Percentiles rank a stretch among this genome's conserved stretches.
Conservation (phyloP, 2,113 vertebrate genomes). For the Hydrolagus affinis region DNA sequence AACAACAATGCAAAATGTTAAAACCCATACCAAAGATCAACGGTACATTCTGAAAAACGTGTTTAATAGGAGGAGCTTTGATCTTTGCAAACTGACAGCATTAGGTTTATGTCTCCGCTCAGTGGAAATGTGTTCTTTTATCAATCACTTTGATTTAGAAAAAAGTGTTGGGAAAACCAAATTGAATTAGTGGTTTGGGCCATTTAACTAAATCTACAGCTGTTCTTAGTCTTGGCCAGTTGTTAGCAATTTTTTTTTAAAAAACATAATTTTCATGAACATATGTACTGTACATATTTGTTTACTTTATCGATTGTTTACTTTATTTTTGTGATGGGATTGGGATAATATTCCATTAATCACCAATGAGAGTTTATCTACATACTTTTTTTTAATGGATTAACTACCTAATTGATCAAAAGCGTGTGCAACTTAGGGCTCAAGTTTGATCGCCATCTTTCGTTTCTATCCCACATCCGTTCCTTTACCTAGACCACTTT, state of each 20-base stretch:
- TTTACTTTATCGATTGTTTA: too few species aligned
- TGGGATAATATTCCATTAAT: too few species aligned
- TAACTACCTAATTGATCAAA: too few species aligned
- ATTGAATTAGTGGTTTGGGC: slow-evolving; percentile 15
- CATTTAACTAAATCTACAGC: slow-evolving; percentile 13
- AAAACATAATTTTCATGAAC: background rate
- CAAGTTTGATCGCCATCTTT: too few species aligned
- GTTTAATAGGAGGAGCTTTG: background rate
- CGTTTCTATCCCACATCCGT: too few species aligned
- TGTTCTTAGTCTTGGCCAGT: background rate
- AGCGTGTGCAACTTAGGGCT: too few species aligned
- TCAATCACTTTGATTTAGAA: slow-evolving; percentile 23
- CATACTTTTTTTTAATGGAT: too few species aligned
- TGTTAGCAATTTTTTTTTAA: background rate
- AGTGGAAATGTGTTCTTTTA: background rate
- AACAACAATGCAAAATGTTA: background rate
- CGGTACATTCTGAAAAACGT: background rate
- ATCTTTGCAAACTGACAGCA: background rate
- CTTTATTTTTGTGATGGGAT: too few species aligned
- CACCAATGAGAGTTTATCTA: too few species aligned
- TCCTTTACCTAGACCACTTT: too few species aligned
- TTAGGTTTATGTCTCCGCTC: background rate
- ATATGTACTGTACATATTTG: slow-evolving; percentile 18
- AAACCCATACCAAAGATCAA: background rate
- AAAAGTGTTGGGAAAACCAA: background rate